phyloP scores from a whole-genome alignment of 2,113 vertebrate genomes.

The Calidris pygmaea region DNA sequence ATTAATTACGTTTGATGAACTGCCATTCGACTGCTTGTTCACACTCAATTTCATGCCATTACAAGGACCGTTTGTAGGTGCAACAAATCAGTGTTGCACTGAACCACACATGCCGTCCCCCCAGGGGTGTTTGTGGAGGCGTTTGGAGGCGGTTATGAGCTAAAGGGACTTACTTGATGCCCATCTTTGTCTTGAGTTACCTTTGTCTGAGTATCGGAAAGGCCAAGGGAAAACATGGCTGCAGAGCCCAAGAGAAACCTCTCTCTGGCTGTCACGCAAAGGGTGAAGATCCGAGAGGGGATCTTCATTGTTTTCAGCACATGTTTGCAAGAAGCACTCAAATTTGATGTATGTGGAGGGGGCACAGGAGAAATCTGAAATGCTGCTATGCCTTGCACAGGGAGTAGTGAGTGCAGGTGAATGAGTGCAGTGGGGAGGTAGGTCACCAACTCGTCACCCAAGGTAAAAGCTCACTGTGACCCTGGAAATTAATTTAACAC shows the following conservation, averaged over 20 bases:
- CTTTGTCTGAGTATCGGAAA: neutral
- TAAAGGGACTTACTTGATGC: neutral
- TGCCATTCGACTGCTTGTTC: conserved; percentile 6
- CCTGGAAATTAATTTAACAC: neutral
- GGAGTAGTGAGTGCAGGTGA: too few species aligned
- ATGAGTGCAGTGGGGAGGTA: too few species aligned
- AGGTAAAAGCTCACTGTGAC: too few species aligned
- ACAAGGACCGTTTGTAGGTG: neutral
- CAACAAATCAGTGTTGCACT: neutral
- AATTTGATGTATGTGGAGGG: neutral
- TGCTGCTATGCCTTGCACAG: neutral
- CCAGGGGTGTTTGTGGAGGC: neutral
- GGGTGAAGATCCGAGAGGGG: neutral
- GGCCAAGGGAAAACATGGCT: neutral
- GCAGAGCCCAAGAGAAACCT: neutral
- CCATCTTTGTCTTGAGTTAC: neutral
- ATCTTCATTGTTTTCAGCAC: neutral
- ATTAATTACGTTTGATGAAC: conserved; percentile 42
- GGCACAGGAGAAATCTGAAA: neutral
- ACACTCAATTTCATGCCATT: conserved; percentile 48
- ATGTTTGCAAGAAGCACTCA: neutral
- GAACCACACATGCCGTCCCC: neutral
- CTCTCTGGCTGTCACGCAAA: neutral
- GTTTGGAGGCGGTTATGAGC: neutral
- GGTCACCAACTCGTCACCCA: too few species aligned